Base-by-base conservation (phyloP, 1,140 invertebrate genomes). In the Zaprionus camerounensis region DNA sequence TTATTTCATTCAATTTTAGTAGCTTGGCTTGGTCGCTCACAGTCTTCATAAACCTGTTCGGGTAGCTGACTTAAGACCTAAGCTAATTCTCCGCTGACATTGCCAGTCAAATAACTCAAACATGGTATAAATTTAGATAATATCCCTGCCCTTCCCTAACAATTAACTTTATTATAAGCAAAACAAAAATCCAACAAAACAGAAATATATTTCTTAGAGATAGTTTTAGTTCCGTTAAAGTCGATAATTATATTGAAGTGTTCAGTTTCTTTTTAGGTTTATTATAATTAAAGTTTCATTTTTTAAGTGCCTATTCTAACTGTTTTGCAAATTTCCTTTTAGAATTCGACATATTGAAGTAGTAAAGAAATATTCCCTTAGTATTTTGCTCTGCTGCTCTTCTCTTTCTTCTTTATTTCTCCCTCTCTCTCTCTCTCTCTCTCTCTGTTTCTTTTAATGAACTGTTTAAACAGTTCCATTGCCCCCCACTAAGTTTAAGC, bases 1-100 rank as follows among this genome's bases (percentile, higher is more conserved):
- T 61, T 78, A 75, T 66, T 84, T 81, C 72, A 81, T 83, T 81
- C 78, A 87, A 88, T 88, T 87, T 88, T 73, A 78, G 73, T 76
- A 73, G 81, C 31, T 34, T 71, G 78, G 81, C 36, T 38, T 46
- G 71, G 76, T 63, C 63, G 78, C 70, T 51, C 67, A 71, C 68
- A 77, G 73, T 57, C 53, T 46, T 46, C 76, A 76, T 68, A 71
- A 88, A 87, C 84, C 83, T 74, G 83, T 88, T 86, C 51, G 53
- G 78, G 78, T 83, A 83, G 55, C 44, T 65, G 15, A 66, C 31
- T 74, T 66, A 67, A 36, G 57, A 51, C 51, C 17, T 75, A 70
- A 70, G 38, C 28, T 75, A 56, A 68, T 44, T 61, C 31, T 46
- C 28, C n/a, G 41, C 34, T 70, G 57, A 70, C 67, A 70, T 70